Base-by-base conservation (phyloP, 35 echinoderm and acorn worm species). In the Apostichopus japonicus region DNA sequence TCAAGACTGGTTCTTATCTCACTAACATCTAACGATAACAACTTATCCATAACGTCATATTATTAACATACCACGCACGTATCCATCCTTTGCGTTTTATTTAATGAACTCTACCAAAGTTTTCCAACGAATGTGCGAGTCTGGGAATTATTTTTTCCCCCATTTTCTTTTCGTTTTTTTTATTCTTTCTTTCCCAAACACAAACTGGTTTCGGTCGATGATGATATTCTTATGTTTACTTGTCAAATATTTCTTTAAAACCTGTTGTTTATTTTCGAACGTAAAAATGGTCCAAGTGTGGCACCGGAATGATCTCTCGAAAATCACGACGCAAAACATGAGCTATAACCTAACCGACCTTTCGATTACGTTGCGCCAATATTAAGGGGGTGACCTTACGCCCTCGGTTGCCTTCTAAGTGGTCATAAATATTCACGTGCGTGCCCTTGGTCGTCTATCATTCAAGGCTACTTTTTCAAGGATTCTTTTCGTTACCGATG, bases 361-460 rank as follows among this genome's bases (percentile, higher is more conserved):
- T 22, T 84, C 81, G 81, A 84, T 84, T 23, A 58, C 54, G n/a
- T 58, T 8, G 54, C 54, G 24, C 81, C 81, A 84, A 57, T 23
- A 57, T 83, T 83, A 8, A 80, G 52, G 78, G 78, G 27, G 6
- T 84, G 81, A 84, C 81, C 81, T 58, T 6, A 6, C 81, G 81
- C 81, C 81, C 81, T 84, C 81, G 27, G 54, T 84, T 58, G 4
- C n/a, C 81, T 84, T 84, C 54, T 84, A 84, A 84, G 81, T 84
- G 81, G 81, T 51, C 81, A 58, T 84, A 84, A 84, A 84, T 84
- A 84, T 84, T 84, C 81, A 84, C 81, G 54, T 24, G 55, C 22
- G 53, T 59, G 54, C 53, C 33, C 81, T 58, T 23, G 56, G 56
- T 84, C 81, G 81, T 84, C 81, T 84, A 84, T 84, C 81, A 84